Base-by-base conservation (phyloP, 92 coral and sea anemone species). In the Paragorgia papillata region DNA sequence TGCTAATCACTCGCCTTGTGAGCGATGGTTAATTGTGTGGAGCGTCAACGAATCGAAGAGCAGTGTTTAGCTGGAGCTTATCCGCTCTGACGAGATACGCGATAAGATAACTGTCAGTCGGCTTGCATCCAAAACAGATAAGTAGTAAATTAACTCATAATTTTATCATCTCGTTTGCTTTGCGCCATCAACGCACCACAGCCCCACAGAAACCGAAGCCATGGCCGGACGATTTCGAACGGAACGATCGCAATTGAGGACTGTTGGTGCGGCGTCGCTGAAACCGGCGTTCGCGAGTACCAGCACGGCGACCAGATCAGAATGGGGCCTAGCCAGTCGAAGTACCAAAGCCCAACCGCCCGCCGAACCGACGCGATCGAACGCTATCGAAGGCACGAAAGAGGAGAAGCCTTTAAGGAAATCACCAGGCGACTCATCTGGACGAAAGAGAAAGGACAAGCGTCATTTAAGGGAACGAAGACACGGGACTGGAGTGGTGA, bases 401-500 rank as follows among this genome's bases (percentile, higher is more conserved):
- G 43, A 53, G 4, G 64, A 71, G 35, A 71, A 71, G 20, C 78
- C 78, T n/a, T 15, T 55, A 14, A 71, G 54, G 20, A 71, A 71
- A 71, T 71, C 78, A 21, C 49, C 78, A 1, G 13, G 44, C 8
- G 78, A 71, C 7, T 71, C 78, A 2, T n/a, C n/a, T n/a, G 78
- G 63, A 18, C 61, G 78, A 14, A 71, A 55, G 49, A 46, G 78
- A 20, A 71, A 71, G 35, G 78, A 71, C 10, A 53, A 35, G 53
- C 35, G 78, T 32, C 63, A 71, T 33, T 55, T 71, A 5, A 31
- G 78, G 2, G 78, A 71, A 21, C 63, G 78, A 34, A 29, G 78
- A 9, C 78, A 71, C 54, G 78, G 78, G 3, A 71, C 78, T 22
- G 78, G 78, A 31, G 78, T 71, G n/a, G 78, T 71, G 14, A 71